Evolutionary conservation across 1,140 invertebrate genomes (phyloP).

Genomic region (Drosophila gunungcola): DNA sequence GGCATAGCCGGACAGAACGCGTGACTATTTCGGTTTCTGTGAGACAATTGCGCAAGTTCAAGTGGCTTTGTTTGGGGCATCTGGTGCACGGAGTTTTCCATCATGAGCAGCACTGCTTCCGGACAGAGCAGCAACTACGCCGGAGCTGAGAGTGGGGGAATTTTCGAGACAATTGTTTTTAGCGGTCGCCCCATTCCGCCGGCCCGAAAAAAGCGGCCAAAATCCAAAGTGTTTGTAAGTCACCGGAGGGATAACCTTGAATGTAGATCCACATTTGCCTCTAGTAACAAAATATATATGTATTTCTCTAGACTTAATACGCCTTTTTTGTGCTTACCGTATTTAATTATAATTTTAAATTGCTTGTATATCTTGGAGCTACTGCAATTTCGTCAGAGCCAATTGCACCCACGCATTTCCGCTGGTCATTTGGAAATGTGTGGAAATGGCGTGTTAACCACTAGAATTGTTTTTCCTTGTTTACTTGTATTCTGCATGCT

Average conservation of each 20-base stretch:
- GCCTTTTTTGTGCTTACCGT: slow-evolving; percentile 29
- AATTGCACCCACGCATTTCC: slow-evolving; percentile 68
- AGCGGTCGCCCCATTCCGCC: slow-evolving; percentile 71
- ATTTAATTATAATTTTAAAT: slow-evolving; percentile 43
- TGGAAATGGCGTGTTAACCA: slow-evolving; percentile 52
- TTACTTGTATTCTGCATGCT: slow-evolving; percentile 30
- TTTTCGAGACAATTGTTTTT: slow-evolving; percentile 69
- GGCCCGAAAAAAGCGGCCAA: slow-evolving; percentile 72
- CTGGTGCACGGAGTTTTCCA: not conserved
- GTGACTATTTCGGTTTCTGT: slow-evolving; percentile 21
- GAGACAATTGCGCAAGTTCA: slow-evolving; percentile 58
- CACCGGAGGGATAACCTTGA: slow-evolving; percentile 40
- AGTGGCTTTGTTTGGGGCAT: slow-evolving; percentile 13
- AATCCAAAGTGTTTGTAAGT: slow-evolving; percentile 78
- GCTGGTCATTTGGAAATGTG: slow-evolving; percentile 49
- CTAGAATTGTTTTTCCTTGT: slow-evolving; percentile 38
- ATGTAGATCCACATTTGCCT: slow-evolving; percentile 19
- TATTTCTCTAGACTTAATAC: slow-evolving; percentile 20
- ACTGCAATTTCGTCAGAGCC: slow-evolving; percentile 56
- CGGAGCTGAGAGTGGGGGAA: slow-evolving; percentile 46
- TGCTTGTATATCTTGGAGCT: slow-evolving; percentile 20
- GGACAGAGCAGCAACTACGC: slow-evolving; percentile 64
- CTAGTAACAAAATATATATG: slow-evolving; percentile 56
- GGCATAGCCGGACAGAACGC: slow-evolving; percentile 32
- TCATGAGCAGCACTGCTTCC: slow-evolving; percentile 73